These are phyloP conservation scores for Diachrysia chrysitis DNA, from an alignment of 2,888 invertebrate species.

Conservation along the genomic window DNA sequence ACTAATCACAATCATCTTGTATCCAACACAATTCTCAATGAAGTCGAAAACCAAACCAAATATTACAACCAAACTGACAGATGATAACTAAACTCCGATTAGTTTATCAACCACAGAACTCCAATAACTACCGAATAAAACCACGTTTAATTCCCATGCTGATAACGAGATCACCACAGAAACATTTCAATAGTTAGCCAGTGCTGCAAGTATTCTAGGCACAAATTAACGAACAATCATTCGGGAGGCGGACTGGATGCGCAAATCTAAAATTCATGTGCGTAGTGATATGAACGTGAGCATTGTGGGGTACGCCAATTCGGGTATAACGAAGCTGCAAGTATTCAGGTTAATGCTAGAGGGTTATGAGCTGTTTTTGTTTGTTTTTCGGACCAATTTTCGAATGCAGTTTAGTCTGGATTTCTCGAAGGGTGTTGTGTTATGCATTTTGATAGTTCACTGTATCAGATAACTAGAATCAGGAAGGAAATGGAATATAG, in stretches of 20 bases:
- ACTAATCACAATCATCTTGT: neutral
- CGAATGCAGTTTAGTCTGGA: neutral
- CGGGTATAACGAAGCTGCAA: slow-evolving; percentile 63
- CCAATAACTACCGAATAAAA: neutral
- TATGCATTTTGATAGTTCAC: neutral
- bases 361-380: slow-evolving; percentile 20
- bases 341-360: slow-evolving; percentile 31
- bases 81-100: neutral
- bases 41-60: slow-evolving; percentile 4
- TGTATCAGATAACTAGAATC: neutral
- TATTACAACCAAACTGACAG: neutral
- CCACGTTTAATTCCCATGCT: neutral
- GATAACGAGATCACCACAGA: neutral
- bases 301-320: slow-evolving; percentile 64
- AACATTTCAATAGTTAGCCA: slow-evolving; percentile 1
- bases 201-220: slow-evolving; percentile 12
- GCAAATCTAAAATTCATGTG: slow-evolving; percentile 73
- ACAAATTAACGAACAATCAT: slow-evolving; percentile 50
- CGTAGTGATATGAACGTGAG: slow-evolving; percentile 57
- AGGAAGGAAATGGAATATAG: too few species aligned
- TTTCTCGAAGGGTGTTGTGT: neutral
- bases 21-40: neutral
- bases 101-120: neutral
- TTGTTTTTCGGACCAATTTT: neutral
- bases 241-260: slow-evolving; percentile 44